Conservation (phyloP, 1,140 invertebrate species). For the Drosophila setifemur region DNA sequence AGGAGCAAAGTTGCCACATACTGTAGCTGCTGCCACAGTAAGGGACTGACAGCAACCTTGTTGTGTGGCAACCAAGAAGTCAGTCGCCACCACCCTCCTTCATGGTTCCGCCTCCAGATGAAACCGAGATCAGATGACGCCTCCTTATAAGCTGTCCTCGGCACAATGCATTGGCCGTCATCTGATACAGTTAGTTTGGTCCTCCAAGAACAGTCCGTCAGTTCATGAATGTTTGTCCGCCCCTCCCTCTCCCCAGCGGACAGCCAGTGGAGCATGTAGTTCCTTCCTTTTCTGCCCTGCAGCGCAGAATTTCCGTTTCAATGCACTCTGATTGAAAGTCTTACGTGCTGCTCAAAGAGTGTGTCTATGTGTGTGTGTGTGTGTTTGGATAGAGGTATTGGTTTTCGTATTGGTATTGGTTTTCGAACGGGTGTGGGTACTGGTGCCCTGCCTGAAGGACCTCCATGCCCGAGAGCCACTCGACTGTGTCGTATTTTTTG, state of each 20-base stretch:
- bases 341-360: conserved; percentile 49
- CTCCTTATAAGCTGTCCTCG: conserved; percentile 13
- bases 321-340: conserved; percentile 77
- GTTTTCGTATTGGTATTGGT: conserved; percentile 8
- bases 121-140: conserved; percentile 26
- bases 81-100: not conserved
- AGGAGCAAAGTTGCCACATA: conserved; percentile 6
- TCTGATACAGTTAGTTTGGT: conserved; percentile 54
- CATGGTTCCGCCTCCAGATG: not conserved
- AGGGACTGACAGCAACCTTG: conserved; percentile 48
- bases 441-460: conserved; percentile 49
- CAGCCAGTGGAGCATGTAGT: conserved; percentile 61
- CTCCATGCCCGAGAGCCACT: conserved; percentile 18
- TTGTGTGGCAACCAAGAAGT: conserved; percentile 28
- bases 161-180: conserved; percentile 25
- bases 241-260: conserved; percentile 10
- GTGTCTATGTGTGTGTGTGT: not conserved
- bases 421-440: not conserved
- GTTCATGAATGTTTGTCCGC: not conserved
- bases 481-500: conserved; percentile 46
- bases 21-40: conserved; percentile 25
- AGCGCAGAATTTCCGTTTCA: conserved; percentile 78
- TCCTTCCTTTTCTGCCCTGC: conserved; percentile 77
- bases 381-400: no score
- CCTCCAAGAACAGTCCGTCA: conserved; percentile 21